Base-by-base conservation (phyloP, 2,797 vertebrate species). In the Rachycentron canadum region DNA sequence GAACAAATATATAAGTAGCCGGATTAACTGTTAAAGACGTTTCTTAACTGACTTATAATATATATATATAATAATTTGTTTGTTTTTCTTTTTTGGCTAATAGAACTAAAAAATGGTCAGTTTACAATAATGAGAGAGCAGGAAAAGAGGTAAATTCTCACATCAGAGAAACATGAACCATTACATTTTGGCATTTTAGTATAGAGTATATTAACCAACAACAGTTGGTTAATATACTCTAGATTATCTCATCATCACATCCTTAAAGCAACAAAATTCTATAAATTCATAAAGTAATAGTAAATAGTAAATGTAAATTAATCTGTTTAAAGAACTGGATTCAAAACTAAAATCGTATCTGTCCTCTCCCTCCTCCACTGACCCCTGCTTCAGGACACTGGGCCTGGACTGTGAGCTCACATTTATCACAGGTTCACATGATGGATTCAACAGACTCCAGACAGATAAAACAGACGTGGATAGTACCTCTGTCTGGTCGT, bases 401-500 rank as follows among this genome's bases (percentile, higher is more conserved):
- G 10, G 9, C 6, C 3, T 1, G 23, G 1, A 9, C 25, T 38
- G 59, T 25, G 52, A 53, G 61, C 10, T 0, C 40, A 10, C 13
- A 30, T 74, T 49, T 30, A 30, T 73, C 26, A 30, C 7, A 59
- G 23, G 6, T 19, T 16, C 50, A 52, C 23, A 6, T 61, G 69
- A 77, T 19, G 1, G 45, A 21, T 36, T 36, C 34, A 66, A 73
- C 81, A 77, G 79, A 76, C 26, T n/a, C 7, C 16, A 59, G 36
- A 69, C n/a, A 5, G 38, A 74, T 23, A 56, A 64, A 83, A 61
- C 76, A 62, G 59, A 76, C 2, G 13, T 43, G 23, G 23, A 69
- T 23, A 28, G 40, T 88, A 90, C 88, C 89, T 93, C 86, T 76
- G 59, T 87, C 83, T 9, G 88, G 71, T 55, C 61, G 85, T 79